Evolutionary conservation across 2,888 invertebrate species (phyloP).

Genomic region (Apamea crenata): DNA sequence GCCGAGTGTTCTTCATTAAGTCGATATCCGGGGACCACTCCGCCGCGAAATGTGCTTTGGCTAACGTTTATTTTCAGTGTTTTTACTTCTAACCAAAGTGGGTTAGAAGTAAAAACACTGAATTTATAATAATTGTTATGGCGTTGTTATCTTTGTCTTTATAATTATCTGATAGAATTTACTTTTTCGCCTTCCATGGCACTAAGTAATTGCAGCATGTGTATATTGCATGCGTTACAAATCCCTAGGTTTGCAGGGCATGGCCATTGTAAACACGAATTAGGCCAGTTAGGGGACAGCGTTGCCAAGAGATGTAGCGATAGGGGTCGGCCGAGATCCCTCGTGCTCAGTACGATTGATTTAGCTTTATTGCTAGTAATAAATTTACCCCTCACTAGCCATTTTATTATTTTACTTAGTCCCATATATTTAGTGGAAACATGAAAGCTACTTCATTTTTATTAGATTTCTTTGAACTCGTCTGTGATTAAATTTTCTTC

Average conservation of each 20-base stretch:
- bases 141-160: background rate
- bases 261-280: slow-evolving; percentile 74
- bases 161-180: slow-evolving; percentile 3
- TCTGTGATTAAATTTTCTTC: slow-evolving; percentile 62
- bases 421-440: slow-evolving; percentile 57
- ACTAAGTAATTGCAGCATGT: slow-evolving; percentile 23
- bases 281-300: slow-evolving; percentile 72
- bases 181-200: background rate
- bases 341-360: slow-evolving; percentile 82
- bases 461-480: slow-evolving; percentile 58
- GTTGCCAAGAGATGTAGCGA: slow-evolving; percentile 76
- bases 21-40: slow-evolving; percentile 76
- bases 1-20: slow-evolving; percentile 81
- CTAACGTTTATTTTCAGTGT: slow-evolving; percentile 55
- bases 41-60: slow-evolving; percentile 65
- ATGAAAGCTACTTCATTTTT: slow-evolving; percentile 58
- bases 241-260: slow-evolving; percentile 49
- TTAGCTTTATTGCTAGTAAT: slow-evolving; percentile 86
- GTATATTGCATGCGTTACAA: slow-evolving; percentile 27
- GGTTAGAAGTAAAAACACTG: too few species aligned
- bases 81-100: slow-evolving; percentile 52
- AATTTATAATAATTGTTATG: slow-evolving; percentile 19
- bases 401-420: slow-evolving; percentile 61
- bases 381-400: slow-evolving; percentile 78
- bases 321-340: slow-evolving; percentile 79